Base-by-base conservation (phyloP, 23 tunicate genomes). In the Halocynthia roretzi region DNA sequence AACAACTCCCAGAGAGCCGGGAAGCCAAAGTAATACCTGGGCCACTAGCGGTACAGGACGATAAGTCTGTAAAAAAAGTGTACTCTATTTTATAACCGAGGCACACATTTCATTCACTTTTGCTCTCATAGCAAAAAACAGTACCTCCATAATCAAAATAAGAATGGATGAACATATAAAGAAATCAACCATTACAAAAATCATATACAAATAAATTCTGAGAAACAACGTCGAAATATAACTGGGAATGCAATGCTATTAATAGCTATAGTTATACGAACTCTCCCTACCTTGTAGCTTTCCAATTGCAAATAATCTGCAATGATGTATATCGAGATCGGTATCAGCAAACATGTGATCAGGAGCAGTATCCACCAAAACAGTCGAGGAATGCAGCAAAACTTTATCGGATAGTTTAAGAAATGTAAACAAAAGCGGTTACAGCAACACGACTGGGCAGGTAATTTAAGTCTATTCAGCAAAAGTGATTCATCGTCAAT, bases 1-100 rank as follows among this genome's bases (percentile, higher is more conserved):
- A 15, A 61, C 31, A 17, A 85, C 90, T 6, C 84, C 87, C 7
- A 73, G 74, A 0, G 58, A 65, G 7, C 83, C 87, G 6, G 97
- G 97, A n/a, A 91, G 68, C 97, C 97, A 91, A 15, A 89, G 81
- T 10, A 85, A 54, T 6, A 91, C 74, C 55, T 91, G 97, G 2
- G 82, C 87, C 8, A 48, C 78, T 8, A 85, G 77, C 6, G 97
- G 91, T 12, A 91, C 90, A 6, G 83, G 72, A 7, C 97, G 91
- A 54, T 80, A 62, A 5, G 87, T 68, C 87, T 83, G 68, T n/a
- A 22, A 21, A 9, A 62, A 62, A 9, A 66, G 19, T 18, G 21
- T 9, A 8, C n/a, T n/a, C n/a, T n/a, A n/a, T n/a, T n/a, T n/a
- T n/a, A n/a, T n/a, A n/a, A n/a, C n/a, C n/a, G n/a, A n/a, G n/a